Evolutionary conservation across 2,888 invertebrate species (phyloP).

Genomic region (Tetanocera ferruginea): DNA sequence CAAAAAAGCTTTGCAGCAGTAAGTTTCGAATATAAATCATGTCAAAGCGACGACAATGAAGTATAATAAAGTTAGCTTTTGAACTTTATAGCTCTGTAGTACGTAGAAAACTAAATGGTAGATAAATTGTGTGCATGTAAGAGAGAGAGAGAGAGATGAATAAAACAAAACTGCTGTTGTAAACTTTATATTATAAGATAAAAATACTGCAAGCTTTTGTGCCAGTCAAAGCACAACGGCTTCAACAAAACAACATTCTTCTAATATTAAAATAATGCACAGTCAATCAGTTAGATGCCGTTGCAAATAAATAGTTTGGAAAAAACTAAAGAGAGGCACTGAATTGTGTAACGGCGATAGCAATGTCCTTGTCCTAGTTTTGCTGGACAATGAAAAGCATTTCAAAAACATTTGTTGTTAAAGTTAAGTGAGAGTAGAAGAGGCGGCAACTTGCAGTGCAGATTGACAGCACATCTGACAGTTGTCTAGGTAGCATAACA

Average conservation of each 20-base stretch:
- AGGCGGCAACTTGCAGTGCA: neutral
- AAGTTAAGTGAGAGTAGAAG: neutral
- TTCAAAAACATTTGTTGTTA: neutral
- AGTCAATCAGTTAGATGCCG: neutral
- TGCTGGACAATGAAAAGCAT: neutral
- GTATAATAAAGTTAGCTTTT: slow-evolving; percentile 10
- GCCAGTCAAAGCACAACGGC: neutral
- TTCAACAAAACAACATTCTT: neutral
- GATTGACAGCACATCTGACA: neutral
- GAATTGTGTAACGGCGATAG: no score
- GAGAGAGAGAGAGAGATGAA: neutral
- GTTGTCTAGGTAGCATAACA: neutral
- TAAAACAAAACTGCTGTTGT: neutral
- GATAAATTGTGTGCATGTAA: no score
- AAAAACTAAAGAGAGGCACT: no score
- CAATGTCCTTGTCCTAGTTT: slow-evolving; percentile 3
- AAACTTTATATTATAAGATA: no score
- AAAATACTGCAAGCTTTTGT: neutral
- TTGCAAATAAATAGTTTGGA: neutral
- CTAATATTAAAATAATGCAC: neutral
- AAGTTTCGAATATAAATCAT: slow-evolving; percentile 13
- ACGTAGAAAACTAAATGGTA: neutral
- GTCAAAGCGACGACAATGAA: slow-evolving; percentile 1
- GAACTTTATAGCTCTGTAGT: neutral
- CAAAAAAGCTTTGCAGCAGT: neutral